Percentiles rank a stretch among this genome's conserved stretches.
phyloP scores from a whole-genome alignment of 2,113 vertebrate species.

The Microtus richardsoni region DNA sequence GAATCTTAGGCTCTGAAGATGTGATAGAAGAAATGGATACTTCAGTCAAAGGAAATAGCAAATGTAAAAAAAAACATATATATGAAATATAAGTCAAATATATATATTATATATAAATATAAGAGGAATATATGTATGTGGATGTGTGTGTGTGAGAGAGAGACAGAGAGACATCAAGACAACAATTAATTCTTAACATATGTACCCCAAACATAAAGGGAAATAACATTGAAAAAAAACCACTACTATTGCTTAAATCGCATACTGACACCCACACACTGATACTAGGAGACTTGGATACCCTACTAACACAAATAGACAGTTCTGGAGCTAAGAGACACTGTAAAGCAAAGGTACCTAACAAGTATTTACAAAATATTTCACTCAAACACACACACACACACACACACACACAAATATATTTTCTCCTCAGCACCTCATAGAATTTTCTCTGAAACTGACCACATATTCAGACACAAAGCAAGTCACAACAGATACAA shows the following conservation, averaged over 20 bases:
- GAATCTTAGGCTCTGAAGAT: neutral
- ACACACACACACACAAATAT: neutral
- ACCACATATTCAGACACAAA: neutral
- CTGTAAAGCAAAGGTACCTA: neutral
- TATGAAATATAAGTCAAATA: no score
- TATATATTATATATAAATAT: no score
- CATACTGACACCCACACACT: neutral
- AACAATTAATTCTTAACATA: neutral
- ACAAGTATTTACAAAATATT: neutral
- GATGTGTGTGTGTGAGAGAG: no score
- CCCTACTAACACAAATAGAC: neutral
- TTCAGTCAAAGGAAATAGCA: neutral
- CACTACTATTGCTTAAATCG: neutral
- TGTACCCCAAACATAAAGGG: neutral
- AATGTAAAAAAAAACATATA: neutral
- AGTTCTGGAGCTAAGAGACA: neutral
- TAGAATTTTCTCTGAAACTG: neutral
- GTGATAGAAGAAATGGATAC: neutral
- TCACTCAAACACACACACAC: neutral
- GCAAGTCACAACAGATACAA: neutral
- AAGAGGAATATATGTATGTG: no score
- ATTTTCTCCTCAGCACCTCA: neutral
- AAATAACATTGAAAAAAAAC: neutral
- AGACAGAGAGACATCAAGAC: no score
- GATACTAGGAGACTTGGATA: neutral